Evolutionary conservation across 2,113 vertebrate genomes (phyloP).

Genomic region (Mugil cephalus): DNA sequence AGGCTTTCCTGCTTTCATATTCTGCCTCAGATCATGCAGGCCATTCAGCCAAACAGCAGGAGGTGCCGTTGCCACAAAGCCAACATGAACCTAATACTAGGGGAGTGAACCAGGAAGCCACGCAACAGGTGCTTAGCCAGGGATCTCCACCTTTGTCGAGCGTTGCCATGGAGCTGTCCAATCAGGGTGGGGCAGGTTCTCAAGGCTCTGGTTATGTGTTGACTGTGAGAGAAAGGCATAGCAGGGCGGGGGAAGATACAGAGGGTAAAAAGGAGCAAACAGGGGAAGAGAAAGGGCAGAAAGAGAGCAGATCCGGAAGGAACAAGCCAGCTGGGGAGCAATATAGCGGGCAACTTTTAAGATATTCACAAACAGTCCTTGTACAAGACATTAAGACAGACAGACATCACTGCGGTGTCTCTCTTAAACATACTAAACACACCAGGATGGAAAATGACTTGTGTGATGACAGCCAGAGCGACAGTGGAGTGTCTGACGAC

Average conservation of each 20-base stretch:
- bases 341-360: constrained; percentile 13
- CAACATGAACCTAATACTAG: constrained; percentile 19
- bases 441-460: constrained; percentile 75
- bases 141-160: constrained; percentile 78
- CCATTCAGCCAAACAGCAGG: constrained; percentile 66
- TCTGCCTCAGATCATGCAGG: constrained; percentile 25
- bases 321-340: constrained; percentile 28
- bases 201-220: constrained; percentile 57
- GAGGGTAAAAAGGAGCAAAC: constrained; percentile 66
- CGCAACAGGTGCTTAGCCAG: constrained; percentile 81
- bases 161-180: constrained; percentile 76
- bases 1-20: constrained; percentile 14
- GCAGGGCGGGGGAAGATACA: constrained; percentile 58
- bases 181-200: constrained; percentile 61
- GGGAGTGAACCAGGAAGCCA: constrained; percentile 76
- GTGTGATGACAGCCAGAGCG: constrained; percentile 75
- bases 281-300: constrained; percentile 65
- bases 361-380: constrained; percentile 21
- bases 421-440: constrained; percentile 18
- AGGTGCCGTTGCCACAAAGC: constrained; percentile 55
- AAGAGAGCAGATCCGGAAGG: constrained; percentile 40
- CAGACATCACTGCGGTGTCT: constrained; percentile 5
- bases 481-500: constrained; percentile 76
- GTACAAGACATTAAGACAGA: constrained; percentile 18
- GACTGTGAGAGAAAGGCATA: constrained; percentile 60